Percentiles rank a stretch among this genome's conserved stretches.
phyloP scores from a whole-genome alignment of 2,888 invertebrate genomes.

The Thecophora atra region DNA sequence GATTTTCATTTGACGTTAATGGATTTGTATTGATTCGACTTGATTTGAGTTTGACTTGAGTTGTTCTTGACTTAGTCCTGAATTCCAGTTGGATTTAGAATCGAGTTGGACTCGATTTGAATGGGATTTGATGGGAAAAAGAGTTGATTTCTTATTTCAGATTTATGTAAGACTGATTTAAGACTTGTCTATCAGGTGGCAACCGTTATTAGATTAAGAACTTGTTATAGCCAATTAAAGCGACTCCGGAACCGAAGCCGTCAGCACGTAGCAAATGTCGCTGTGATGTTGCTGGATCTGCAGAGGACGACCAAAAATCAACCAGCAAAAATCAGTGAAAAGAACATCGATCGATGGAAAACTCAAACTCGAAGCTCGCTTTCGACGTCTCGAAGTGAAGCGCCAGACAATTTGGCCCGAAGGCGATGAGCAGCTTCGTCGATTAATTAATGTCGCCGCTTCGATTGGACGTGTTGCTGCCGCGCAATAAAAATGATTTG shows the following conservation, averaged over 20 bases:
- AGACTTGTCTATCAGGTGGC: neutral
- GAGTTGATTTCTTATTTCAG: neutral
- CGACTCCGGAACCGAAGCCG: neutral
- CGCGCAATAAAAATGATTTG: conserved; percentile 14
- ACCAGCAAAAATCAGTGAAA: neutral
- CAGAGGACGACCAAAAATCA: neutral
- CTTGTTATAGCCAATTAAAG: conserved; percentile 14
- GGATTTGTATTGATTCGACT: neutral
- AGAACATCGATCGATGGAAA: neutral
- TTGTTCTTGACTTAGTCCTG: neutral
- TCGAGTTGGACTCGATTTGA: neutral
- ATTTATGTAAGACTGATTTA: neutral
- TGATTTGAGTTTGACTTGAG: neutral
- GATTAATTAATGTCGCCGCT: conserved; percentile 11
- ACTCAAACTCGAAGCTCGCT: no score
- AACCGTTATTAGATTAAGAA: conserved; percentile 8
- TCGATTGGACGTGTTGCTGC: neutral
- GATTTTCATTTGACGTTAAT: no score
- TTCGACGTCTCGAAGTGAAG: neutral
- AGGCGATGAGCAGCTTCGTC: conserved; percentile 8
- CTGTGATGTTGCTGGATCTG: neutral
- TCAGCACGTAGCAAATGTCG: neutral
- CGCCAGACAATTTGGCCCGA: conserved; percentile 18
- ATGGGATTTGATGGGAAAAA: neutral
- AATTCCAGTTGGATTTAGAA: neutral